Base-by-base conservation (phyloP, 2,113 vertebrate species). In the Piaya cayana region DNA sequence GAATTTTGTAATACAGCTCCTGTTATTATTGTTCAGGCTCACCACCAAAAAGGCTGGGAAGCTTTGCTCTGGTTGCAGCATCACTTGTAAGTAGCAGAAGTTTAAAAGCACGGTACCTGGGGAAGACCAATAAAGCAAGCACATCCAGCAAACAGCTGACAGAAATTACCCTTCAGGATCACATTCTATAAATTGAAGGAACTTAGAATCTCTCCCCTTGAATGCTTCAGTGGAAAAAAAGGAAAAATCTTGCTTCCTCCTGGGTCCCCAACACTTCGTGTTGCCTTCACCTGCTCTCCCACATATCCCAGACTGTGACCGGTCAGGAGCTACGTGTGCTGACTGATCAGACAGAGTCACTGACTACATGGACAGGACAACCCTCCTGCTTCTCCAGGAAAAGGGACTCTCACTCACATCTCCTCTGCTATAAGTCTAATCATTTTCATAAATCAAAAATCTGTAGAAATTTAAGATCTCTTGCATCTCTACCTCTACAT, bases 141-240 rank as follows among this genome's bases (percentile, higher is more conserved):
- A 26, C 17, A 45, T 29, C 47, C 47, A 75, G 37, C 9, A 92
- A 82, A 27, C 21, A 27, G 30, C 52, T 1, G 2, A 50, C 4
- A 63, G 34, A 72, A 83, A 75, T 9, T 21, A 45, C 9, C 5
- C 74, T 36, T 67, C 9, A 7, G 52, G 34, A 63, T 60, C 22
- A 59, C 11, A n/a, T 5, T 20, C 21, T 67, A 12, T 39, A 78
- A 89, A 63, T 5, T 58, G 20, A 77, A 88, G 78, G 11, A 18
- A 59, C 56, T 37, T 74, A 47, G 23, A 64, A 20, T 50, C 27
- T 39, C 49, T 36, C 6, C 12, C 4, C 6, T 1, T 0, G 0
- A 15, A 52, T 11, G 8, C 47, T 62, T 43, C 19, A 5, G 3
- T 30, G 37, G 37, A 47, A 53, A 58, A 58, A 59, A 32, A 15